These are phyloP conservation scores for Brachionus rotundiformis DNA, from an alignment of 1,140 invertebrate species.

Conservation along the genomic window DNA sequence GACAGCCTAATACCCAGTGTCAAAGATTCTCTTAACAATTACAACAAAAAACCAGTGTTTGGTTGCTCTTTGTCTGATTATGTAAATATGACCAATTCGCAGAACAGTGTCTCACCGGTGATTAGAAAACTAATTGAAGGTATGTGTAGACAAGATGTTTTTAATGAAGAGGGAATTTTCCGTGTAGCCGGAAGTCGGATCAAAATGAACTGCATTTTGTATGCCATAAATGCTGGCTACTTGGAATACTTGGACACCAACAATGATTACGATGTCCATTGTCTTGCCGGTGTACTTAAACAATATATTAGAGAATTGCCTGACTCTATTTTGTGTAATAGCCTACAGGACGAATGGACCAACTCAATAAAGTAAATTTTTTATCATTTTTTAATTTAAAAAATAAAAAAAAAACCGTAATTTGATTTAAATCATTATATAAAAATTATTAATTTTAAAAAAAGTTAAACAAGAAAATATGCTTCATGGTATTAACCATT, in stretches of 20 bases:
- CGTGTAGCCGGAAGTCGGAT: constrained; percentile 44
- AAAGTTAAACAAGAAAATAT: too few species aligned
- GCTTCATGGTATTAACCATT: too few species aligned
- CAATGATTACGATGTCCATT: constrained; percentile 51
- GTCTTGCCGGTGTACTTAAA: constrained; percentile 50
- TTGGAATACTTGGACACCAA: constrained; percentile 33
- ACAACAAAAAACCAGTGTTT: constrained; percentile 46
- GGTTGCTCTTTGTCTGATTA: constrained; percentile 28
- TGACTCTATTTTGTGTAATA: constrained; percentile 48
- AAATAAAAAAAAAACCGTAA: too few species aligned
- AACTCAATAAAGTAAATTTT: constrained; percentile 33
- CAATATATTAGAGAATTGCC: constrained; percentile 51
- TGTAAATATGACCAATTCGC: constrained; percentile 44
- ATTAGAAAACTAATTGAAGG: constrained; percentile 35
- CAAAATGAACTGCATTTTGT: constrained; percentile 51
- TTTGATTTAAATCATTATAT: too few species aligned
- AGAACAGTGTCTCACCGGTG: constrained; percentile 35
- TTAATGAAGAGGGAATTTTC: constrained; percentile 51
- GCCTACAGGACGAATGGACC: constrained; percentile 10
- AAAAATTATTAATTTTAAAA: too few species aligned
- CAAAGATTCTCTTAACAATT: constrained; percentile 36
- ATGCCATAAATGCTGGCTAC: constrained; percentile 49
- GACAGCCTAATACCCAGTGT: constrained; percentile 25
- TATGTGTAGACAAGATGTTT: constrained; percentile 49
- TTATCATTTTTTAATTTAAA: too few species aligned